Conservation (phyloP, 1,140 invertebrate genomes). For the Drosophila serrata region DNA sequence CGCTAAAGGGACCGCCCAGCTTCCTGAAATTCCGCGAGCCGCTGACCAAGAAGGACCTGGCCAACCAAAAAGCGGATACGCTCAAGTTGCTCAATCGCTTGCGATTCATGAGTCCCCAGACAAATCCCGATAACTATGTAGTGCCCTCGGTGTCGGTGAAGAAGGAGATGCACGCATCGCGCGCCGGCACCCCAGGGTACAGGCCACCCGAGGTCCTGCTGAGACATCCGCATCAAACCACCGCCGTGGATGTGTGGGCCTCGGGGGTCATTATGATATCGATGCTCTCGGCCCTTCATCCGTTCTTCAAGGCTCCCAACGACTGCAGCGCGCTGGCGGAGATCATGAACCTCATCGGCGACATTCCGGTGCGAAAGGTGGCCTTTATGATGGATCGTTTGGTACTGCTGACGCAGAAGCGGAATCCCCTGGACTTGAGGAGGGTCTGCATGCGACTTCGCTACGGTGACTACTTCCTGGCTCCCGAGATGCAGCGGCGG, state of each 20-base stretch:
- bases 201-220: slow-evolving; percentile 95
- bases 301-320: slow-evolving; percentile 94
- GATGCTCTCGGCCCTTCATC: slow-evolving; percentile 92
- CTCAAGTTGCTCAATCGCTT: slow-evolving; percentile 58
- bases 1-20: neutral
- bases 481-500: slow-evolving; percentile 58
- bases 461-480: slow-evolving; percentile 62
- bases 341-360: slow-evolving; percentile 93
- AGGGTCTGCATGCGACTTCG: slow-evolving; percentile 86
- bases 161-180: slow-evolving; percentile 88
- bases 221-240: slow-evolving; percentile 90
- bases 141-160: slow-evolving; percentile 48
- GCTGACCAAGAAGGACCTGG: slow-evolving; percentile 55
- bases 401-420: slow-evolving; percentile 86
- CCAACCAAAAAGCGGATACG: slow-evolving; percentile 58
- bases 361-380: slow-evolving; percentile 89
- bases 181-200: slow-evolving; percentile 95
- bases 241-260: slow-evolving; percentile 96
- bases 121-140: slow-evolving; percentile 77
- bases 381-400: slow-evolving; percentile 88
- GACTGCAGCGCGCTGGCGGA: slow-evolving; percentile 93
- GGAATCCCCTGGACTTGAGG: slow-evolving; percentile 86
- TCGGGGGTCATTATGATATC: slow-evolving; percentile 94
- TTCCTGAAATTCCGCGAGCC: slow-evolving; percentile 28
- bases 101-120: slow-evolving; percentile 41